Evolutionary conservation across 53 echinoderm and acorn worm species (phyloP), one percentile per base, ranked within the genome.

Genomic region (Holothuria scabra): DNA sequence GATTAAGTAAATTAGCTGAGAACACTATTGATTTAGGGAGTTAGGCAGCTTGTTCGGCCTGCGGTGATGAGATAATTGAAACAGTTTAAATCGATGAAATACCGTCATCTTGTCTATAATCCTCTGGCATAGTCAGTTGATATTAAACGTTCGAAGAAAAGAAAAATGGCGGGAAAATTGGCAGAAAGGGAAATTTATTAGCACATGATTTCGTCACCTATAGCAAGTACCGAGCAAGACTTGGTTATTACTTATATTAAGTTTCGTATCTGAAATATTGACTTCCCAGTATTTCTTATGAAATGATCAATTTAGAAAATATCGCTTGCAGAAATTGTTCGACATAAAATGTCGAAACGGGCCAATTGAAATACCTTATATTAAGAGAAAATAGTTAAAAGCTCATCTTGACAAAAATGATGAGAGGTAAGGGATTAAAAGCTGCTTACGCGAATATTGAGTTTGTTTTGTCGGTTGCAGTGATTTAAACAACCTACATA

Each of bases 1-100:
- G 79, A 79, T 79, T 79, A 79, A 79, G 79, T 79, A 79, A 79
- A 79, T 79, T 79, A 79, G 79, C 59, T 56, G 79, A 79, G 79
- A 79, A 79, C 79, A 59, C 79, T 79, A 79, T 79, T 79, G 79
- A 79, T 79, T 79, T 79, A 58, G 79, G 57, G 56, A 79, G 79
- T 79, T 79, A 79, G 79, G 79, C 57, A 79, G 79, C 79, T 79
- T 79, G 79, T 79, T 79, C 79, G 57, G 79, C 79, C 79, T 79
- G 56, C 33, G 59, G 79, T 56, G 19, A 56, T 33, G 59, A 79
- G 79, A 79, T 79, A 79, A 79, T 79, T 79, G 79, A 79, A 79
- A 79, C 79, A 79, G 57, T 79, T 79, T 79, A 79, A 79, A 79
- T 79, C 79, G 79, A 79, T 79, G 79, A 79, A 57, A 55, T 56